These are phyloP conservation scores for Rhizoglyphus robini DNA, from an alignment of 1,140 invertebrate genomes.

Conservation along the genomic window DNA sequence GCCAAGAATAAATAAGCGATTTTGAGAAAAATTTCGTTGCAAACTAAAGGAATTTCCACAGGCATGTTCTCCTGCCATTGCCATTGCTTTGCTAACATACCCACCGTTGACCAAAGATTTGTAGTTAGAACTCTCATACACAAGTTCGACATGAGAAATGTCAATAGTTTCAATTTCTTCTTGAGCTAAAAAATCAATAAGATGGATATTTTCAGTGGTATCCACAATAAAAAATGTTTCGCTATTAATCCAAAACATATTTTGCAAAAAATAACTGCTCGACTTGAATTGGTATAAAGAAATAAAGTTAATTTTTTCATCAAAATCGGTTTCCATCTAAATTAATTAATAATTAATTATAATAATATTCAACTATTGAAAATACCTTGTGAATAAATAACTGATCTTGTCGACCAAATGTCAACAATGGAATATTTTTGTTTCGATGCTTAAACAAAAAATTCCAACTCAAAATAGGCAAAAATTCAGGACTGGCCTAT, in stretches of 20 bases:
- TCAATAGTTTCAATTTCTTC: constrained; percentile 57
- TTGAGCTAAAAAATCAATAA: constrained; percentile 74
- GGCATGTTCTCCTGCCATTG: constrained; percentile 63
- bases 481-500: constrained; percentile 35
- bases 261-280: constrained; percentile 4
- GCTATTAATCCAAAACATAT: constrained; percentile 72
- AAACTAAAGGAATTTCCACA: constrained; percentile 74
- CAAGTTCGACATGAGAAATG: constrained; percentile 64
- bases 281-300: constrained; percentile 2
- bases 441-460: constrained; percentile 54
- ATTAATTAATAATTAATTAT: constrained; percentile 19
- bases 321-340: constrained; percentile 22
- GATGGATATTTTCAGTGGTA: constrained; percentile 63
- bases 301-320: constrained; percentile 3
- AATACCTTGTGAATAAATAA: constrained; percentile 68
- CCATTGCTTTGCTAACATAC: constrained; percentile 61
- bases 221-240: constrained; percentile 71
- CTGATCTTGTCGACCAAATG: constrained; percentile 58
- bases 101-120: constrained; percentile 62
- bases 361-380: constrained; percentile 44
- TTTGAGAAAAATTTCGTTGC: not conserved
- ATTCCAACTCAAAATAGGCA: constrained; percentile 83
- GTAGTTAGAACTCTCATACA: constrained; percentile 79
- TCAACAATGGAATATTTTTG: constrained; percentile 47
- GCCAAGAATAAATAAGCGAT: constrained; percentile 66